Percentiles rank a stretch among this genome's conserved stretches.
These are phyloP conservation scores for Lycaena phlaeas DNA, from an alignment of 2,888 invertebrate species.

Conservation along the genomic window DNA sequence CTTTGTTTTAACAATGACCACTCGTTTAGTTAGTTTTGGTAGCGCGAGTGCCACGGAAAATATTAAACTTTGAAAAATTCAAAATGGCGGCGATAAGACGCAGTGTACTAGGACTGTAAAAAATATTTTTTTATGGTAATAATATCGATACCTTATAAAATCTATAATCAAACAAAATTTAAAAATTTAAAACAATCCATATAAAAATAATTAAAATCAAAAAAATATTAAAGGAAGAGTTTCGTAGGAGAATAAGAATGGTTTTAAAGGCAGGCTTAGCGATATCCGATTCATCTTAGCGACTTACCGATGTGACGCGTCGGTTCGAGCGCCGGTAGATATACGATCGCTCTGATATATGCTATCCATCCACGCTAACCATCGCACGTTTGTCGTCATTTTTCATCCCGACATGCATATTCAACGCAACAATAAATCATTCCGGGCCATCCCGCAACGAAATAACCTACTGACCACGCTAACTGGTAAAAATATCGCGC, in stretches of 20 bases:
- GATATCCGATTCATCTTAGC: slow-evolving; percentile 59
- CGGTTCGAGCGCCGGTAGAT: slow-evolving; percentile 20
- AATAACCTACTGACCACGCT: slow-evolving; percentile 57
- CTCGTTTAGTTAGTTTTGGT: too few relatives aligned
- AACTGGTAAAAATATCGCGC: slow-evolving; percentile 49
- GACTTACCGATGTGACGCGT: slow-evolving; percentile 51
- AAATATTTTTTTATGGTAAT: too few relatives aligned
- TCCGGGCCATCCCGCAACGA: slow-evolving; percentile 49
- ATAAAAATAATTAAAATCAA: too few relatives aligned
- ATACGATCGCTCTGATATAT: slow-evolving; percentile 15
- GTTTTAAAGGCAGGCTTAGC: slow-evolving; percentile 49
- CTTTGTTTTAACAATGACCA: too few relatives aligned
- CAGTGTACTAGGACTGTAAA: too few relatives aligned
- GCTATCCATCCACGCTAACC: slow-evolving; percentile 35
- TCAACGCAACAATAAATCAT: slow-evolving; percentile 69
- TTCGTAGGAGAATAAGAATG: slow-evolving; percentile 8
- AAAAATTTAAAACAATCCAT: too few relatives aligned
- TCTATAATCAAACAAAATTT: too few relatives aligned
- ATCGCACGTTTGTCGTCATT: slow-evolving; percentile 57
- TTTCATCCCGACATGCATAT: slow-evolving; percentile 71
- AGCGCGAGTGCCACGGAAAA: too few relatives aligned
- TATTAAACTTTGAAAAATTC: too few relatives aligned
- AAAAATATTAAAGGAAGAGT: slow-evolving; percentile 5
- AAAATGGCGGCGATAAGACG: too few relatives aligned
- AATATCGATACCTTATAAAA: too few relatives aligned